Evolutionary conservation across 1,140 invertebrate species (phyloP), one percentile per base, ranked within the genome.

Genomic region (Stegodyphus mimosarum): DNA sequence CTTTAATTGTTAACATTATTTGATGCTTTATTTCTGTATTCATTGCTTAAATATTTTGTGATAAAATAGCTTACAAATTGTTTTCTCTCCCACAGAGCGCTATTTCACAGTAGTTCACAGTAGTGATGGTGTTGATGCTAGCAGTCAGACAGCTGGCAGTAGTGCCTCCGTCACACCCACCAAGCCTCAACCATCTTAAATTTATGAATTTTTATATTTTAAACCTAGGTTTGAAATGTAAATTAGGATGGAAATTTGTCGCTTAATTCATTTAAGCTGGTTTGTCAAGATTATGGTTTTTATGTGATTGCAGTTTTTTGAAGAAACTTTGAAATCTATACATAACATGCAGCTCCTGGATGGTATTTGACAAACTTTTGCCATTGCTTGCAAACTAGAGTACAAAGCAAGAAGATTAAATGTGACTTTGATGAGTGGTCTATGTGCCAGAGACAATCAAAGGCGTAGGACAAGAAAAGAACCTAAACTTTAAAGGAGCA

Each of bases 71-170:
- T 48, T 74, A 18, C 7, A 7, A 60, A 15, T 13, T 6, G n/a
- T 67, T 74, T 6, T 76, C 87, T 81, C 2, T 50, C 60, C 87
- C 88, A 10, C 88, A 91, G 90, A 91, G 83, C 89, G 90, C 55
- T 91, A 90, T 87, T 91, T 91, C 89, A 89, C 90, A 60, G 90
- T 91, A 73, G 90, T 91, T 71, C 90, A 91, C 87, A 89, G 87
- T 83, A 90, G 87, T 86, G 90, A 90, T 53, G 89, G 88, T 53
- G 81, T 90, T 6, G 89, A 90, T 78, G 86, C 84, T 48, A 88
- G 84, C 55, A 87, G 86, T 73, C 87, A 87, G 50, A 88, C 78
- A 15, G 74, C 48, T 67, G 70, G 70, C 48, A 72, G 48, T 13
- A 88, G 87, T 75, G 83, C 86, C 66, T 63, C 87, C 49, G 73